Percentiles rank a stretch among this genome's conserved stretches.
Conservation (phyloP, 2,113 vertebrate genomes). For the Thunnus maccoyii region DNA sequence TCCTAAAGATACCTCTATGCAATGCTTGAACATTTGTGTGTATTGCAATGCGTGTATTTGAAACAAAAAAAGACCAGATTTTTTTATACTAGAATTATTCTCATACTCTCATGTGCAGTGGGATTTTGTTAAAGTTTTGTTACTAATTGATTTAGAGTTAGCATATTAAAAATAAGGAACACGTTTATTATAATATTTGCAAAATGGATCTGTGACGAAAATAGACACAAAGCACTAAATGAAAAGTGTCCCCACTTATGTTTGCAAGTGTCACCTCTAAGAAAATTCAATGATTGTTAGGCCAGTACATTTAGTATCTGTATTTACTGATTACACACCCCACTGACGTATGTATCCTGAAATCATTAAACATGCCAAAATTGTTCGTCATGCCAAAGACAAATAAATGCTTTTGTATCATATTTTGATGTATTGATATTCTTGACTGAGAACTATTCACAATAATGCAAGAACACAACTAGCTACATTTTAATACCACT, state of each 20-base stretch:
- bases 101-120: too few relatives aligned
- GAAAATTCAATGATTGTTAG: not conserved
- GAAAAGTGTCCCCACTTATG: not conserved
- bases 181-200: not conserved
- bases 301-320: not conserved
- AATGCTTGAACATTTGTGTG: conserved; percentile 1
- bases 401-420: conserved; percentile 56
- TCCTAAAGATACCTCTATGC: conserved; percentile 1
- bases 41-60: not conserved
- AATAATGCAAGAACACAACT: not conserved
- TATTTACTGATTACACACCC: conserved; percentile 1
- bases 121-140: not conserved
- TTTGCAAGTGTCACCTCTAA: conserved; percentile 6
- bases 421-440: not conserved
- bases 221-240: not conserved
- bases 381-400: conserved; percentile 43
- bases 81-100: not conserved
- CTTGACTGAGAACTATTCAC: not conserved
- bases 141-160: not conserved
- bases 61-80: not conserved
- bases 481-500: not conserved
- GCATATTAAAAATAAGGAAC: too few relatives aligned
- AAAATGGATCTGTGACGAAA: not conserved
- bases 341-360: conserved; percentile 13
- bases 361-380: conserved; percentile 30